These are phyloP conservation scores for Bombylius major DNA, from an alignment of 2,888 invertebrate genomes.

Conservation along the genomic window DNA sequence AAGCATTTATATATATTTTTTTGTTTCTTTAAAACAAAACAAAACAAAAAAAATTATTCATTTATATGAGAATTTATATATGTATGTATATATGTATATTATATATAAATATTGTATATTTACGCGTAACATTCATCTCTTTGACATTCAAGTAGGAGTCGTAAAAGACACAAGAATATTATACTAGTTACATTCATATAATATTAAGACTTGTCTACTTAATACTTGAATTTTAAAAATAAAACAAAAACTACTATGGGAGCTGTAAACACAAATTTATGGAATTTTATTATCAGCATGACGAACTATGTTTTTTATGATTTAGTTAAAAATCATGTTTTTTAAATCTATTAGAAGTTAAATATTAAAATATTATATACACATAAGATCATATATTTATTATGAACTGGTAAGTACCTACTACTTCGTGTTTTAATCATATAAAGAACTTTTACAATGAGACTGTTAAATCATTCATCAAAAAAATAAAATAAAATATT, in stretches of 20 bases:
- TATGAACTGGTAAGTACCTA: too few species aligned
- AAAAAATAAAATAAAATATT: background rate
- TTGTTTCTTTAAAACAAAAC: too few species aligned
- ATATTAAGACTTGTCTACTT: background rate
- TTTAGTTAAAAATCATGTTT: background rate
- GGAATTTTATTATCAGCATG: background rate
- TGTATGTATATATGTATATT: background rate
- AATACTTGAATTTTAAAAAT: background rate
- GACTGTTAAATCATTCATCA: background rate
- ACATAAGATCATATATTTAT: too few species aligned
- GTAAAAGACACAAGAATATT: background rate
- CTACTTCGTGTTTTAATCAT: too few species aligned
- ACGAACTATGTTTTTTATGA: background rate
- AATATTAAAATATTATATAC: too few species aligned
- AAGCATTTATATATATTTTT: too few species aligned
- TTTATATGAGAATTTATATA: too few species aligned
- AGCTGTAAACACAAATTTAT: background rate
- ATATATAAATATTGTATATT: background rate
- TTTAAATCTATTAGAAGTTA: background rate
- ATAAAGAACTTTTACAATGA: too few species aligned
- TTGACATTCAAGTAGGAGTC: background rate
- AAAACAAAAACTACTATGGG: background rate
- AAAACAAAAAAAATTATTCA: too few species aligned
- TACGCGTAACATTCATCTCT: background rate
- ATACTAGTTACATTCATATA: too few species aligned